Base-by-base conservation (phyloP, 30 jellyfish, hydroid and myxozoan species). In the Morbakka virulenta region DNA sequence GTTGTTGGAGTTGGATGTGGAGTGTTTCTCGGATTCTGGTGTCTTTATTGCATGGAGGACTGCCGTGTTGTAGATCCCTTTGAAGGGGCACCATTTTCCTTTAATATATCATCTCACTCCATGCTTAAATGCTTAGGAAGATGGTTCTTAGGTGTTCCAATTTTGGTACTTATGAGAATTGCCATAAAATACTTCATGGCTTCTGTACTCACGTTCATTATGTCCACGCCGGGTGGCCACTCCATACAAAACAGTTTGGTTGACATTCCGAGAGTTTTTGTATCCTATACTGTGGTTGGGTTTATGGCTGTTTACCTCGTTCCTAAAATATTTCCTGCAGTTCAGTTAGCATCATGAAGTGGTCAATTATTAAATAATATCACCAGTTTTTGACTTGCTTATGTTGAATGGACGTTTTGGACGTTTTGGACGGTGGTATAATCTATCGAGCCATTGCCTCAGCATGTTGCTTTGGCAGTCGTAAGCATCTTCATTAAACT, bases 1-100 rank as follows among this genome's bases (percentile, higher is more conserved):
- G 85, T 92, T 62, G 53, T 92, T 2, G 79, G 95, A 52, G 95
- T 85, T 23, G 96, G 98, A 25, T 80, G 96, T 50, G 98, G 98
- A 28, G 94, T 95, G n/a, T 28, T 86, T 83, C 32, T 92, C 13
- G 89, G 96, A 0, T 62, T 74, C 26, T 85, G 96, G 98, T 76
- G 84, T 29, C 70, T 77, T 27, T 92, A 53, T 84, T 80, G 85
- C 74, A 35, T 92, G 53, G 95, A 92, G 50, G 76, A 76, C 50
- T 83, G 61, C 25, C 96, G 96, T 0, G 69, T 92, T 2, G 93
- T 94, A 3, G 94, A 92, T 41, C 98, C 98, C 0, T 92, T 79
- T 63, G 95, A 53, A 24, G 96, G 95, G 25, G 92, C 95, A 23
- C 96, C 96, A 20, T 69, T 4, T 49, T 51, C 74, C 32, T 23